Conservation (phyloP, 2,797 vertebrate genomes). For the Falco peregrinus region DNA sequence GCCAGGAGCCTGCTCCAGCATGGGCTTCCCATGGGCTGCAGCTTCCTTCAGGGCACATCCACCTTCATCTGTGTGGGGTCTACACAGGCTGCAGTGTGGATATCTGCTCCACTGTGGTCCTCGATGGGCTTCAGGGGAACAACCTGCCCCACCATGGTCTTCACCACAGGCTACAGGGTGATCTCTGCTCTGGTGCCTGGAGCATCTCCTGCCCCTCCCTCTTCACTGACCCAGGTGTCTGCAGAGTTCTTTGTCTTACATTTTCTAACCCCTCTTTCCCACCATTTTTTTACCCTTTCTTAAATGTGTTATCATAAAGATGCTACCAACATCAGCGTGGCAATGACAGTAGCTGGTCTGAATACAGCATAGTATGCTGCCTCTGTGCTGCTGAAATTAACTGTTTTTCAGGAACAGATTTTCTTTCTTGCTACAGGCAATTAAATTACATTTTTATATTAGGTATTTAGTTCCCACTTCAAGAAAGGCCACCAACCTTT, state of each 20-base stretch:
- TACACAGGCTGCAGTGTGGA: no score
- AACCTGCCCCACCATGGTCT: neutral
- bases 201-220: neutral
- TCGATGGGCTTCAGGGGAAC: accelerated
- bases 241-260: accelerated
- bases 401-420: neutral
- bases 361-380: neutral
- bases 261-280: neutral
- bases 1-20: no score
- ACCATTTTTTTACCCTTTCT: neutral
- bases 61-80: no score
- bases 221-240: neutral
- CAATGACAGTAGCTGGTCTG: neutral
- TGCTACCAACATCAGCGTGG: accelerated
- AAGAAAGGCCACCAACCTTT: neutral
- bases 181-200: accelerated
- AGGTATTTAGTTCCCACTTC: neutral
- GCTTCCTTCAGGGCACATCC: no score
- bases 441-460: neutral
- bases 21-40: no score
- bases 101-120: no score
- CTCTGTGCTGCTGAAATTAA: neutral
- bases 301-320: neutral
- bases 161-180: accelerated
- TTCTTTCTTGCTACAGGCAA: neutral